A percentile compares a stretch with the other conserved stretches of the same genome.
phyloP scores from a whole-genome alignment of 2,888 invertebrate species.

The Megamerina dolium region DNA sequence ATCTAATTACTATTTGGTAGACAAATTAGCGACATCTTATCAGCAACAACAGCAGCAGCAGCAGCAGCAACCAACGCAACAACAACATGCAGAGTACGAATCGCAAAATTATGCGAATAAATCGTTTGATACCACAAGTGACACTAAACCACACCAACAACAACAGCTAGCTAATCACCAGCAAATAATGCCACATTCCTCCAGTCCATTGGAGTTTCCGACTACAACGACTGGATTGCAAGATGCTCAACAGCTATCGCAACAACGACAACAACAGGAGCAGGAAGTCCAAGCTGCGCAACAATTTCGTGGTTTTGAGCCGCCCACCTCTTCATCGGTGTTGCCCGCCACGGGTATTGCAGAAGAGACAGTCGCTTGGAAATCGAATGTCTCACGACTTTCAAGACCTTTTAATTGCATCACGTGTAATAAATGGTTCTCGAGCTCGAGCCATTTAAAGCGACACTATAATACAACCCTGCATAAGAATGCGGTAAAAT shows the following conservation, averaged over 20 bases:
- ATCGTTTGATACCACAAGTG: constrained; percentile 30
- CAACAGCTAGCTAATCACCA: constrained; percentile 38
- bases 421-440: constrained; percentile 93
- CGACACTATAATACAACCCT: constrained; percentile 87
- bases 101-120: constrained; percentile 36
- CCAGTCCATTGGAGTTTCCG: too few relatives aligned
- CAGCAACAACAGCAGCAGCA: constrained; percentile 29
- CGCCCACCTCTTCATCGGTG: constrained; percentile 56
- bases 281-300: too few relatives aligned
- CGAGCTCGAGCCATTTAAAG: constrained; percentile 85
- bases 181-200: constrained; percentile 37
- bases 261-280: constrained; percentile 30
- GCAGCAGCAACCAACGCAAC: constrained; percentile 11
- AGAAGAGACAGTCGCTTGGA: constrained; percentile 74
- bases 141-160: constrained; percentile 45
- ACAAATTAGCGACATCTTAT: constrained; percentile 35
- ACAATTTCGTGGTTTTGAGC: constrained; percentile 58
- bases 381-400: constrained; percentile 81
- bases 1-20: too few relatives aligned
- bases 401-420: constrained; percentile 90
- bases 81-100: constrained; percentile 26
- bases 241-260: constrained; percentile 7
- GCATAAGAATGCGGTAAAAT: constrained; percentile 85
- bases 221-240: constrained; percentile 25
- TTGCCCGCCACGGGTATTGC: constrained; percentile 55